A percentile compares a stretch with the other conserved stretches of the same genome.
These are phyloP conservation scores for Magallana angulata DNA, from an alignment of 1,140 invertebrate species.

Conservation along the genomic window DNA sequence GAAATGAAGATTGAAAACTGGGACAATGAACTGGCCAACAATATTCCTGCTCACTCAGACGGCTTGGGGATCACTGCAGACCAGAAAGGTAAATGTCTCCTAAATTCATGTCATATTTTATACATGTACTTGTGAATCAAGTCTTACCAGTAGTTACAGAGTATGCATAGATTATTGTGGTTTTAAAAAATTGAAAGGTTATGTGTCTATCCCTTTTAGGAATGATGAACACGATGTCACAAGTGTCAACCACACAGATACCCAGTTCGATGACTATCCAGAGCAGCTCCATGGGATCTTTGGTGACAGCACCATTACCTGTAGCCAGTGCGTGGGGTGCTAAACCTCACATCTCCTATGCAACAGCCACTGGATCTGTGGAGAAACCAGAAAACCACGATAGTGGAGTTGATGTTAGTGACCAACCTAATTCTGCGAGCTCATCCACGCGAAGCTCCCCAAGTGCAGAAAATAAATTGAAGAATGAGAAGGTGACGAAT, in stretches of 20 bases:
- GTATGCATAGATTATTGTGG: too few species aligned
- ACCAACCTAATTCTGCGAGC: conserved; percentile 79
- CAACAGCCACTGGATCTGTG: conserved; percentile 61
- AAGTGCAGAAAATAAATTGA: conserved; percentile 78
- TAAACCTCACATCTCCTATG: conserved; percentile 87
- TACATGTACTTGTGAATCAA: too few species aligned
- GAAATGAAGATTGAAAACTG: conserved; percentile 77
- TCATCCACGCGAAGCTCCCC: conserved; percentile 81
- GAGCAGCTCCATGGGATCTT: conserved; percentile 8
- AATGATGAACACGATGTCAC: conserved; percentile 12
- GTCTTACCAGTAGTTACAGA: too few species aligned
- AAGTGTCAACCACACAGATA: conserved; percentile 4
- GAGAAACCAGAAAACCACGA: conserved; percentile 80
- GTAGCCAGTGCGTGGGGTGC: conserved; percentile 90
- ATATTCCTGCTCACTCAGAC: conserved; percentile 70
- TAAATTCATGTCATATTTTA: too few species aligned
- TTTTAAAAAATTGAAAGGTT: too few species aligned
- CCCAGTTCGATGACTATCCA: conserved; percentile 7
- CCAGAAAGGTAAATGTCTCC: conserved; percentile 10
- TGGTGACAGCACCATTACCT: conserved; percentile 83
- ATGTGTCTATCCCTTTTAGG: neutral
- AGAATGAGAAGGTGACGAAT: conserved; percentile 69
- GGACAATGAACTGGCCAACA: conserved; percentile 79
- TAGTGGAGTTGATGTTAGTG: conserved; percentile 81
- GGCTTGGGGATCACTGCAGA: neutral